Percentiles rank a stretch among this genome's conserved stretches.
phyloP scores from a whole-genome alignment of 2,113 vertebrate species.

The Pterocles gutturalis region DNA sequence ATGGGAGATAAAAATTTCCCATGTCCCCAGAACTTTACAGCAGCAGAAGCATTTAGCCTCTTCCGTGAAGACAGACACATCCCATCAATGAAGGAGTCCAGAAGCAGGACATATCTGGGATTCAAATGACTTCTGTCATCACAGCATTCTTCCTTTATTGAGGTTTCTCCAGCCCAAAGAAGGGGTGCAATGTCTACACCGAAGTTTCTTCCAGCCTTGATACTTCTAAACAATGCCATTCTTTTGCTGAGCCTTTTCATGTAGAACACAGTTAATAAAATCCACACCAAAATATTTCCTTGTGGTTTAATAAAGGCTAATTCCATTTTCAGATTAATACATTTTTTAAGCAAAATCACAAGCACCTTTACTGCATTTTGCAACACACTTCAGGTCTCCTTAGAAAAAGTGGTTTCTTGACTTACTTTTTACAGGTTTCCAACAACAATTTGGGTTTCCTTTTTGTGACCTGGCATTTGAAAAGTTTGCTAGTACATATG shows the following conservation, averaged over 20 bases:
- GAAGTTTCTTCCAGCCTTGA: neutral
- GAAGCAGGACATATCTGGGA: neutral
- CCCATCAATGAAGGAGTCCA: neutral
- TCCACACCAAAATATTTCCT: neutral
- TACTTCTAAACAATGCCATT: slow-evolving; percentile 2
- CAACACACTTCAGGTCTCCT: neutral
- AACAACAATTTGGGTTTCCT: neutral
- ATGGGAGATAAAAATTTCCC: neutral
- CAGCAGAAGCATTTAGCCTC: neutral
- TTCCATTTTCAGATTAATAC: slow-evolving; percentile 4
- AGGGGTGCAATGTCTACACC: neutral
- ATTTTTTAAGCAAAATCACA: slow-evolving; percentile 35
- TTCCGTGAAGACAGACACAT: neutral
- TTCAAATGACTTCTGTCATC: neutral
- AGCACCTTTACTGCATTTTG: neutral
- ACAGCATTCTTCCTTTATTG: neutral
- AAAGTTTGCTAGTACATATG: neutral
- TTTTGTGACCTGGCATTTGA: neutral
- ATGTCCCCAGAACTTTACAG: neutral
- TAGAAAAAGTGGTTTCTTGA: too few relatives aligned
- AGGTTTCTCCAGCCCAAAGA: neutral
- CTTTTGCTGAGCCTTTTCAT: neutral
- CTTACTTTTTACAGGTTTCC: neutral
- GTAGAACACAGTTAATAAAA: slow-evolving; percentile 11
- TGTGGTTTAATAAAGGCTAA: slow-evolving; percentile 9